Conservation (phyloP, 2,888 invertebrate genomes). For the Philereme vetulata region DNA sequence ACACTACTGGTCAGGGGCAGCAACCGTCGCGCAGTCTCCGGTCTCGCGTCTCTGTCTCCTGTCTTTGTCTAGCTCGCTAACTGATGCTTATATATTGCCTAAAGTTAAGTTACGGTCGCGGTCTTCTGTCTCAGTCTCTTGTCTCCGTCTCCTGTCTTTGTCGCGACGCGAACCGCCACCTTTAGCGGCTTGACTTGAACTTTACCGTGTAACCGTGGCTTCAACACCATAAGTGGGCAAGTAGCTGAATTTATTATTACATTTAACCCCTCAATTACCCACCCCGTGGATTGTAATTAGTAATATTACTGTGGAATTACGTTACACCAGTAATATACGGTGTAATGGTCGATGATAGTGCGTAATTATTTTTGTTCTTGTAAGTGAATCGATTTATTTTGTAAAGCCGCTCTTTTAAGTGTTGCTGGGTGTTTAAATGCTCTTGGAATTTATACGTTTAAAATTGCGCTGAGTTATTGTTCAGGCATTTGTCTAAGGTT, state of each 20-base stretch:
- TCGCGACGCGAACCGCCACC: too few relatives aligned
- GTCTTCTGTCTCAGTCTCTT: too few relatives aligned
- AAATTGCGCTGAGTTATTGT: conserved; percentile 28
- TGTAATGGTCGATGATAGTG: conserved; percentile 62
- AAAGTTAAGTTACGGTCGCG: too few relatives aligned
- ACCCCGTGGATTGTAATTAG: conserved; percentile 38
- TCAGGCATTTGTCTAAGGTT: conserved; percentile 4
- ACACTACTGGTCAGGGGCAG: too few relatives aligned
- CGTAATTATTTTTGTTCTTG: conserved; percentile 64
- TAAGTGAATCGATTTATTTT: conserved; percentile 50
- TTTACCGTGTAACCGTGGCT: conserved; percentile 30
- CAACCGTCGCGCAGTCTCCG: too few relatives aligned
- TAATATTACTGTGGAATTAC: conserved; percentile 43
- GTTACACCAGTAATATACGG: conserved; percentile 64
- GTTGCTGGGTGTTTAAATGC: conserved; percentile 18
- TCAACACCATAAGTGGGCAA: conserved; percentile 37
- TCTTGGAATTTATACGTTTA: conserved; percentile 19
- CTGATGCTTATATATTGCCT: too few relatives aligned
- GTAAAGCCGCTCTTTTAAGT: conserved; percentile 31
- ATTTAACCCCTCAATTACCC: conserved; percentile 44
- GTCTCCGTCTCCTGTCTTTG: too few relatives aligned
- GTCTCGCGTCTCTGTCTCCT: too few relatives aligned
- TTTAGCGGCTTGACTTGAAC: conserved; percentile 16
- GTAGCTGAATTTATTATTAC: conserved; percentile 46
- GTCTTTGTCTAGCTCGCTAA: too few relatives aligned